A percentile compares a stretch with the other conserved stretches of the same genome.
phyloP scores from a whole-genome alignment of 2,113 vertebrate genomes.

The Cryptomyrus ogoouensis region DNA sequence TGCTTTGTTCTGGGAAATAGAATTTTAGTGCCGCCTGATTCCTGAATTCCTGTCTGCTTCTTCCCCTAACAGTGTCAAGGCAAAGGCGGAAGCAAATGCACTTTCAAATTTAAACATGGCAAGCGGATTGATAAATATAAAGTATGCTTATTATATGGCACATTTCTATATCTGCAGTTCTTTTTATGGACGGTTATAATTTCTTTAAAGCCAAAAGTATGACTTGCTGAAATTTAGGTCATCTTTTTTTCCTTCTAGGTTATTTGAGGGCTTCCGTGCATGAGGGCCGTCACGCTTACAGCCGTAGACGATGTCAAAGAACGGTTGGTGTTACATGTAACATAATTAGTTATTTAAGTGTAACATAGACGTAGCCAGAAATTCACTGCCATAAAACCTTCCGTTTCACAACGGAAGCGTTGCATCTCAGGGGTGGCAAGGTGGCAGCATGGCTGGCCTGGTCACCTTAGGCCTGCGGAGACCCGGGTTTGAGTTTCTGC shows the following conservation, averaged over 20 bases:
- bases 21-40: neutral
- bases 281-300: neutral
- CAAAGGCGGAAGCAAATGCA: neutral
- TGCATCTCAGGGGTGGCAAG: neutral
- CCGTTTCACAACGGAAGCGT: neutral
- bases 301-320: neutral
- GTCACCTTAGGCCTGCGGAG: neutral
- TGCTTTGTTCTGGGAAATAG: constrained; percentile 3
- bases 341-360: neutral
- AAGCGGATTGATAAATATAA: neutral
- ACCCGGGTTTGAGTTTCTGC: neutral
- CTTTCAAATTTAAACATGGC: neutral
- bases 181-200: neutral
- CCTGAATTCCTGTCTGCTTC: neutral
- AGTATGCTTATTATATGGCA: neutral
- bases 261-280: neutral
- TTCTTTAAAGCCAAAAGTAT: neutral
- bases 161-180: neutral
- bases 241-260: neutral
- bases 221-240: neutral
- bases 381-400: neutral
- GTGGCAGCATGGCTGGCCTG: neutral
- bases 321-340: neutral
- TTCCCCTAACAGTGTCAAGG: neutral
- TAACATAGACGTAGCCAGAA: neutral